Percentiles rank a stretch among this genome's conserved stretches.
Evolutionary conservation across 1,140 invertebrate genomes (phyloP).

Genomic region (Solenopsis fugax): DNA sequence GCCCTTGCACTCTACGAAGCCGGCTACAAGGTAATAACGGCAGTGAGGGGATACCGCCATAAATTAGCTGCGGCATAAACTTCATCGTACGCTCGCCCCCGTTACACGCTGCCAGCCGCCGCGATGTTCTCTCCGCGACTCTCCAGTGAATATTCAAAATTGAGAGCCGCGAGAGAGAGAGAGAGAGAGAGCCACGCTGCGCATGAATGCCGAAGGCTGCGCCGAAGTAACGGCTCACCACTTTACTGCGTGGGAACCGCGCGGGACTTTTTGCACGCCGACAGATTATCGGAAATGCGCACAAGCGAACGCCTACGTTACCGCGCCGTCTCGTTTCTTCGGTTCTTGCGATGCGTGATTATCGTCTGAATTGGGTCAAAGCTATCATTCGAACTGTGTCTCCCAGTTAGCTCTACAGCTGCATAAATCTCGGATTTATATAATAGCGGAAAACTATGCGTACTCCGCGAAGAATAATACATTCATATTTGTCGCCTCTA

Average conservation of each 20-base stretch:
- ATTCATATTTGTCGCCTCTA: background rate
- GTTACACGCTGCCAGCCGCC: slow-evolving; percentile 4
- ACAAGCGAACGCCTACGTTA: background rate
- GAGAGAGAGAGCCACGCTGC: background rate
- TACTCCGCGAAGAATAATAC: background rate
- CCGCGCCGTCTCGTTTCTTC: background rate
- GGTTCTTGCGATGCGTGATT: background rate
- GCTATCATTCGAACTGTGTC: background rate
- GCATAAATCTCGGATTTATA: background rate
- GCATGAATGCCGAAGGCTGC: slow-evolving; percentile 6
- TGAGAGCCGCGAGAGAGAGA: background rate
- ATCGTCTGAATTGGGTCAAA: slow-evolving; percentile 3
- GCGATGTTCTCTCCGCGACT: slow-evolving; percentile 33
- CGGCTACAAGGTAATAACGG: slow-evolving; percentile 82
- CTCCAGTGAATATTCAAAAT: slow-evolving; percentile 49
- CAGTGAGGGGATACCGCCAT: background rate
- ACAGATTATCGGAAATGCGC: slow-evolving; percentile 20
- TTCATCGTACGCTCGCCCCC: slow-evolving; percentile 22
- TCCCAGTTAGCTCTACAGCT: too few relatives aligned
- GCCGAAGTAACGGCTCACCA: slow-evolving; percentile 34
- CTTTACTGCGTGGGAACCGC: slow-evolving; percentile 48
- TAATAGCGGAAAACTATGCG: background rate
- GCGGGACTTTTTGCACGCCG: background rate
- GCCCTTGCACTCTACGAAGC: slow-evolving; percentile 83
- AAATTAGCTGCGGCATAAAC: slow-evolving; percentile 42